Conservation (phyloP, 2,113 vertebrate species). For the Oostethus manadensis region DNA sequence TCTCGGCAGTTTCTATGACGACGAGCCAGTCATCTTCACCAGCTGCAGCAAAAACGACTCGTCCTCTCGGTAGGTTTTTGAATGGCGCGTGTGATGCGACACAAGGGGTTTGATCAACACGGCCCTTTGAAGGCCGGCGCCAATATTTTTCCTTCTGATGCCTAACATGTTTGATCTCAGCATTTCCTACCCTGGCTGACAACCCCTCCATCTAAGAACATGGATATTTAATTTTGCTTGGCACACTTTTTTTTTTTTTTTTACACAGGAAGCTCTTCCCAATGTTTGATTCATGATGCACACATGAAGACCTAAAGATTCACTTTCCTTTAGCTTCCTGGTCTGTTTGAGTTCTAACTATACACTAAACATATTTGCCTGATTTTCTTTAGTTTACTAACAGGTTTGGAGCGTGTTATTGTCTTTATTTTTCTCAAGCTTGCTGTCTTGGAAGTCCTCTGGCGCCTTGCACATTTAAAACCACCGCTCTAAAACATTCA, state of each 20-base stretch:
- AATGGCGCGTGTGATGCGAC: conserved; percentile 8
- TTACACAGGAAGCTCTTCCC: background rate
- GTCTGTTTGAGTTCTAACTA: no score
- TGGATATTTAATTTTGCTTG: conserved; percentile 1
- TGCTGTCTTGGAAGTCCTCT: no score
- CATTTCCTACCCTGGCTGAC: background rate
- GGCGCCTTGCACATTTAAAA: no score
- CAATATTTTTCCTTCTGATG: conserved; percentile 10
- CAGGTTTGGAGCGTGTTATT: no score
- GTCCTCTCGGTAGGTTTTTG: conserved; percentile 82
- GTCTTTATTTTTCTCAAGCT: no score
- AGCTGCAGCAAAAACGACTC: conserved; percentile 90
- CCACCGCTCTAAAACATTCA: no score
- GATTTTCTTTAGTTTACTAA: no score
- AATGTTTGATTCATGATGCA: background rate
- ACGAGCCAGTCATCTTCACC: conserved; percentile 93
- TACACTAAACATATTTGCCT: no score
- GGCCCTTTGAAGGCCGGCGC: conserved; percentile 19
- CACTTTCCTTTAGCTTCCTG: background rate
- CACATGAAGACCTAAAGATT: background rate
- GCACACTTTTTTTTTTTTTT: background rate
- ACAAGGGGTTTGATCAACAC: conserved; percentile 30
- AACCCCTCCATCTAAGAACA: background rate
- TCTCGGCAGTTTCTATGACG: conserved; percentile 97
- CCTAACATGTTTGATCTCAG: background rate